Evolutionary conservation across 2,113 vertebrate genomes (phyloP).

Genomic region (Petrocephalus zakoni): DNA sequence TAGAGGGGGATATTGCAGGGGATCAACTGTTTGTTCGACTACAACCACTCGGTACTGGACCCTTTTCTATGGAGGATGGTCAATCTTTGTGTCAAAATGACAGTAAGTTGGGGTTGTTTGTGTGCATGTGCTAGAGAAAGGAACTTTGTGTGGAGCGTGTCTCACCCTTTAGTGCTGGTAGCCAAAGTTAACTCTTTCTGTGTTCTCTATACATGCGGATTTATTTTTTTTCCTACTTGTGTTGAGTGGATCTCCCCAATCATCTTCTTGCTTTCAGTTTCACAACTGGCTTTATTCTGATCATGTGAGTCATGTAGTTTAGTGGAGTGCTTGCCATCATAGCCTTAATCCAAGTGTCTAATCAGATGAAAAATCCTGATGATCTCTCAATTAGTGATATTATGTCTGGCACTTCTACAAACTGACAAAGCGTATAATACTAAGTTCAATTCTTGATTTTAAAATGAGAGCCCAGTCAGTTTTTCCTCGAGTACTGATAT

Average conservation of each 20-base stretch:
- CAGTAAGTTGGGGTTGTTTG: slow-evolving; percentile 15
- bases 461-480: background rate
- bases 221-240: background rate
- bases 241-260: background rate
- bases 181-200: background rate
- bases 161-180: background rate
- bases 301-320: background rate
- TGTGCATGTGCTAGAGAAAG: background rate
- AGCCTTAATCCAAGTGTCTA: background rate
- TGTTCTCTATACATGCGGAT: background rate
- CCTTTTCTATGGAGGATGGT: slow-evolving; percentile 1
- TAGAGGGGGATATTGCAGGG: background rate
- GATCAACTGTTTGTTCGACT: background rate
- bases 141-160: slow-evolving; percentile 8
- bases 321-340: background rate
- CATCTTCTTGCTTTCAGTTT: background rate
- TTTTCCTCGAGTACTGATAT: background rate
- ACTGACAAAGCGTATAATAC: background rate
- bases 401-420: background rate
- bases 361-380: background rate
- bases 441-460: background rate
- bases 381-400: background rate
- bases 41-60: background rate
- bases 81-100: background rate
- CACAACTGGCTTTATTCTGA: background rate